These are phyloP conservation scores for Rhabdornis inornatus DNA, from an alignment of 2,113 vertebrate genomes.

Conservation along the genomic window DNA sequence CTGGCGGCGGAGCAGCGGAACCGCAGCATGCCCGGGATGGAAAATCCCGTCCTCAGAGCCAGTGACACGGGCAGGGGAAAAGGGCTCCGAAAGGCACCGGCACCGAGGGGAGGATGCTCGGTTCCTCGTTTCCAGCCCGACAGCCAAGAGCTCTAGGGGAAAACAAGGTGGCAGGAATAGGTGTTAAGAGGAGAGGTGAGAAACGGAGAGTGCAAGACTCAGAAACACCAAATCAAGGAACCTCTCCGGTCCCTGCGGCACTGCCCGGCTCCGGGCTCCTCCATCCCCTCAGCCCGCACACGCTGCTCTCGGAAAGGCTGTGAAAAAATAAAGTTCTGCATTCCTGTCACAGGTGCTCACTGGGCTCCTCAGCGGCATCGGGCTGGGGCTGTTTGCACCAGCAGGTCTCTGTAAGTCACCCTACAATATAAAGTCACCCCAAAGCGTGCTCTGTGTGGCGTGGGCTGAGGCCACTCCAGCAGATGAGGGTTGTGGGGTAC, in stretches of 20 bases:
- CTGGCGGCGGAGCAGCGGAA: not conserved
- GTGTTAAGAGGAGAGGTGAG: not conserved
- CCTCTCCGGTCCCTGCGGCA: rapidly evolving
- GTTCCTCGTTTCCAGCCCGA: no score
- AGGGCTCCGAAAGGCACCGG: not conserved
- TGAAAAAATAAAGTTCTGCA: rapidly evolving
- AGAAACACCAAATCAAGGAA: not conserved
- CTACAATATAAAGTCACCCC: rapidly evolving
- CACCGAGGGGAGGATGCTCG: no score
- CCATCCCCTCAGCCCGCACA: rapidly evolving
- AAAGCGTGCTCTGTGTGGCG: rapidly evolving
- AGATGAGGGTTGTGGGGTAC: rapidly evolving
- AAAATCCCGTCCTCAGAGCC: rapidly evolving
- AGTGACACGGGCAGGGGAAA: rapidly evolving
- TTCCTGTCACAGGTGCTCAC: rapidly evolving
- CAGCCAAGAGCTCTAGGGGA: not conserved
- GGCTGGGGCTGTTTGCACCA: not conserved
- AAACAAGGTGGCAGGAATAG: rapidly evolving
- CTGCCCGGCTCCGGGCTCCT: rapidly evolving
- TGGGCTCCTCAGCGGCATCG: not conserved
- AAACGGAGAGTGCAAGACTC: not conserved
- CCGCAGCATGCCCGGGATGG: not conserved
- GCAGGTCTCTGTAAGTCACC: not conserved
- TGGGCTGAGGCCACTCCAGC: rapidly evolving
- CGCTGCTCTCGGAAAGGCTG: rapidly evolving